Conservation (phyloP, 1,140 invertebrate genomes). For the Dendroctonus valens region DNA sequence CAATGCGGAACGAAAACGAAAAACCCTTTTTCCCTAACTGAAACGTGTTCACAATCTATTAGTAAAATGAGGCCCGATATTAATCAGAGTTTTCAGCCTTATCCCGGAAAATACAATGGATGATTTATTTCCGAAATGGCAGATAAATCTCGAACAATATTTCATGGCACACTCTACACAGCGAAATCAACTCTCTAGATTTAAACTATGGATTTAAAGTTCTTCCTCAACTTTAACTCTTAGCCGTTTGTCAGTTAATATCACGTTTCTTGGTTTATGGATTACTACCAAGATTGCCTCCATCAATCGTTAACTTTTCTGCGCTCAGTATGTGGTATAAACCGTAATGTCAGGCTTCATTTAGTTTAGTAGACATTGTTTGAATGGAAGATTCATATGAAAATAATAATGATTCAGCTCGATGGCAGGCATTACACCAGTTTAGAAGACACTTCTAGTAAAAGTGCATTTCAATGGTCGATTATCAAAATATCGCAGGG, state of each 20-base stretch:
- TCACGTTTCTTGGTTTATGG: constrained; percentile 35
- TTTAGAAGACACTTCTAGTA: too few species aligned
- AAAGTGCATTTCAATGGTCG: too few species aligned
- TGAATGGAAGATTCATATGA: background rate
- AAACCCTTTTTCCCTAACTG: too few species aligned
- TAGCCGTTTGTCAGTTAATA: constrained; percentile 35
- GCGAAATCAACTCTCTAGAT: constrained; percentile 18
- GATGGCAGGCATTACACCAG: too few species aligned
- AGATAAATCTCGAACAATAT: constrained; percentile 14
- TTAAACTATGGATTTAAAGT: constrained; percentile 33
- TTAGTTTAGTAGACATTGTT: background rate
- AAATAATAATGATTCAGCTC: too few species aligned
- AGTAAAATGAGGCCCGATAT: too few species aligned
- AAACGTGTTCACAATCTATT: too few species aligned
- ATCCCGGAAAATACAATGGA: background rate
- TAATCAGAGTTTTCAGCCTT: too few species aligned
- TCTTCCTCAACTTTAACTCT: constrained; percentile 30
- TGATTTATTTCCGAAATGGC: constrained; percentile 11
- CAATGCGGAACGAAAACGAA: too few species aligned
- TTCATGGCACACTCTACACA: constrained; percentile 8
- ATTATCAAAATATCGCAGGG: too few species aligned
- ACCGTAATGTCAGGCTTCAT: constrained; percentile 10
- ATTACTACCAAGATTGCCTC: constrained; percentile 30
- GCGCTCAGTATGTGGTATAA: constrained; percentile 28
- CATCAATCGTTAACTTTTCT: constrained; percentile 33